phyloP scores from a whole-genome alignment of 1,140 invertebrate species.

The Drosophila lowei region DNA sequence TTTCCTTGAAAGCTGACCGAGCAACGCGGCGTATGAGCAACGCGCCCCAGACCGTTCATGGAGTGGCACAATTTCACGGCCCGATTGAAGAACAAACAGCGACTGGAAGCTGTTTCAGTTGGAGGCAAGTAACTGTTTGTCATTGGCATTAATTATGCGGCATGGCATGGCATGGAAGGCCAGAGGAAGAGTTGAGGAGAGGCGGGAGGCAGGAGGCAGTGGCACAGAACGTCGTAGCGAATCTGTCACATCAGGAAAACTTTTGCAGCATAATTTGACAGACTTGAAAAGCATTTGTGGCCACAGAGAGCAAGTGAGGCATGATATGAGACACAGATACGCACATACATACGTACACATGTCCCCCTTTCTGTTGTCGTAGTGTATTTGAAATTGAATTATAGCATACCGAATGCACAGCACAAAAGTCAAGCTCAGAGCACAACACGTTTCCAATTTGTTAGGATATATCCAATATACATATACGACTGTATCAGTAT shows the following conservation, averaged over 20 bases:
- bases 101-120: conserved; percentile 8
- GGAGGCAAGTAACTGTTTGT: conserved; percentile 34
- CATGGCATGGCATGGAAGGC: conserved; percentile 7
- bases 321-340: conserved; percentile 31
- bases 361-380: conserved; percentile 26
- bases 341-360: background rate
- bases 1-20: conserved; percentile 40
- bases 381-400: conserved; percentile 66
- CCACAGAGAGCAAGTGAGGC: conserved; percentile 20
- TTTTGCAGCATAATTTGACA: conserved; percentile 55
- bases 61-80: conserved; percentile 49
- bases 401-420: conserved; percentile 57
- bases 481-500: conserved; percentile 1
- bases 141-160: conserved; percentile 47
- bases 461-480: conserved; percentile 29
- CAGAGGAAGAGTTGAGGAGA: background rate
- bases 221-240: conserved; percentile 9
- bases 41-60: conserved; percentile 1
- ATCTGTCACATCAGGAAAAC: conserved; percentile 21
- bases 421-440: conserved; percentile 56
- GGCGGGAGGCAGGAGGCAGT: background rate
- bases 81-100: conserved; percentile 63
- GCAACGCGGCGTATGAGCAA: conserved; percentile 60
- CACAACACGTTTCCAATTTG: conserved; percentile 73
- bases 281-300: conserved; percentile 41